Base-by-base conservation (phyloP, 2,888 invertebrate species). In the Erynnis tages region DNA sequence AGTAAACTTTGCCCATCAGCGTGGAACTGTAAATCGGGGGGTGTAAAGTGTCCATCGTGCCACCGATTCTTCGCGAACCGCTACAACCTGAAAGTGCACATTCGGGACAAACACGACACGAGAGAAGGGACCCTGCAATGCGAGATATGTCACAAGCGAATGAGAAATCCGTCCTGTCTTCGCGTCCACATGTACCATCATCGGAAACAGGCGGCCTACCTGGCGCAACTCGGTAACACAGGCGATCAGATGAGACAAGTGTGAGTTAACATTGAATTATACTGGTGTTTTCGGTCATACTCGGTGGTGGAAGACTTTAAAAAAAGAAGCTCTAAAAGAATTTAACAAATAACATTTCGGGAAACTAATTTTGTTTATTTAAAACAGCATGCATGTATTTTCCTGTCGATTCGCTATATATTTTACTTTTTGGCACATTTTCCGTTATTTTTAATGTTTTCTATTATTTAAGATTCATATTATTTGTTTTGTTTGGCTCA, bases 21-120 rank as follows among this genome's bases (percentile, higher is more conserved):
- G 47, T 88, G 85, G 85, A 87, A 87, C 64, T 86, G 85, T 66
- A 88, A 88, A 65, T 74, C 81, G 40, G 90, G 89, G 19, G 91
- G 91, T 54, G 92, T 92, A n/a, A 91, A 91, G 67, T 93, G 92
- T 66, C 91, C 91, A 0, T 91, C 91, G 57, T 93, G 92, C 72
- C 91, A 91, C 66, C 86, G 92, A 63, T 91, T 91, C 78, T 93
- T 93, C 73, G 92, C 91, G 50, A 93, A 92, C 75, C 91, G 92
- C 4, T 92, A 92, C 83, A 94, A 94, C 76, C 80, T 94, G 68
- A 94, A 94, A 74, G 91, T 94, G 29, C 94, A 94, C 70, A 92
- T 94, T 38, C 87, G 93, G 19, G 94, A 94, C 76, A 93, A 93
- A 68, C 94, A 94, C 71, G 93, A 93, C 66, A 92, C 92, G 6